Evolutionary conservation across 2,113 vertebrate genomes (phyloP).

Genomic region (Notarius quadriscutis): DNA sequence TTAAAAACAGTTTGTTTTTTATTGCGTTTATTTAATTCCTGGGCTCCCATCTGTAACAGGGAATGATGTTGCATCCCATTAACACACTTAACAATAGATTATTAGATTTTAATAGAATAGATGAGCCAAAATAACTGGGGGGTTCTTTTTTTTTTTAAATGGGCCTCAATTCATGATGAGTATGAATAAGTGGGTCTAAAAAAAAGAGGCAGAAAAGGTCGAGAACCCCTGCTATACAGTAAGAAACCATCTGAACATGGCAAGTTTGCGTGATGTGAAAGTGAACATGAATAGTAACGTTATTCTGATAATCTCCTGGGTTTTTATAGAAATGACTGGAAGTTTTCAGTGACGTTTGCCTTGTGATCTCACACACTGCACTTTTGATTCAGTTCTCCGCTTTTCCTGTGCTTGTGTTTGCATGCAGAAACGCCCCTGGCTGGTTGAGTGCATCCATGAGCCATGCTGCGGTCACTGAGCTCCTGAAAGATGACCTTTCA

Average conservation of each 20-base stretch:
- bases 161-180: no score
- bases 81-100: no score
- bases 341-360: not conserved
- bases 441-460: slow-evolving; percentile 72
- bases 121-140: no score
- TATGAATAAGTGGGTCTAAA: no score
- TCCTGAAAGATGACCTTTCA: slow-evolving; percentile 75
- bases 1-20: no score
- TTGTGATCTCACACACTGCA: not conserved
- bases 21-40: no score
- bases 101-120: no score
- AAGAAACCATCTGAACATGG: not conserved
- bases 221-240: no score
- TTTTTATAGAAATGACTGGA: not conserved
- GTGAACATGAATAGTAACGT: not conserved
- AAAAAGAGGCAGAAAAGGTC: no score
- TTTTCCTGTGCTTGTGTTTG: not conserved
- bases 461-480: slow-evolving; percentile 70
- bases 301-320: not conserved
- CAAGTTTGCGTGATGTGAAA: not conserved
- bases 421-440: slow-evolving; percentile 70
- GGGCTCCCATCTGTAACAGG: no score
- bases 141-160: no score
- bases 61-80: no score
- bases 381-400: not conserved